Evolutionary conservation across 2,888 invertebrate species (phyloP), one percentile per base, ranked within the genome.

Genomic region (Atherix ibis): DNA sequence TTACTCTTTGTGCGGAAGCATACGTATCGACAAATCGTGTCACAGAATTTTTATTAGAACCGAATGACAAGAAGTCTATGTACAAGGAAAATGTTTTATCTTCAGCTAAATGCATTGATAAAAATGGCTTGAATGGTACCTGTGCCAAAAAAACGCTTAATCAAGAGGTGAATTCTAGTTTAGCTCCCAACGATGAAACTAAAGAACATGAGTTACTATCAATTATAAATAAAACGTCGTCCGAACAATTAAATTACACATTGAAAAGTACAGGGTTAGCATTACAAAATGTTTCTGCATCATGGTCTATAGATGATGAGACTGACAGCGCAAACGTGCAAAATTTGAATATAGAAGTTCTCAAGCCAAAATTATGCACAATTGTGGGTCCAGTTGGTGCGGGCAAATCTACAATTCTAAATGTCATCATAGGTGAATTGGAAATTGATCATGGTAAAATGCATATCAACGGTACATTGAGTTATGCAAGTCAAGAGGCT

Each of bases 401-500:
- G 0, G 82, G 82, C 10, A 83, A 83, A 55, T 73, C 75, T 3
- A 76, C 79, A 1, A 50, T 83, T 0, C 58, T 83, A 1, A 73
- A 77, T 46, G 74, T 78, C 1, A 66, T 89, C 32, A 63, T 91
- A 4, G 70, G 75, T 4, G 85, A 85, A 52, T 58, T 82, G 1
- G 65, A 70, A 10, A 62, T 76, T 2, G 62, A 56, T 10, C 44
- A 52, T n/a, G 83, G 84, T 47, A 70, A 48, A 16, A 51, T 71
- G 12, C 54, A 63, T 13, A 64, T 77, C 0, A 61, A 63, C 16
- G 88, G 88, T 4, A 64, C 60, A 31, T 51, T 78, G 2, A 76
- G 76, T 17, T 91, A 88, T 49, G 76, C 81, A 1, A 70, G 80
- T 25, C 87, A 88, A 50, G 76, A 87, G 46, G 75, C 89, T 1